Conservation (phyloP, 92 coral and sea anemone species). For the Chrysogorgia sp. region DNA sequence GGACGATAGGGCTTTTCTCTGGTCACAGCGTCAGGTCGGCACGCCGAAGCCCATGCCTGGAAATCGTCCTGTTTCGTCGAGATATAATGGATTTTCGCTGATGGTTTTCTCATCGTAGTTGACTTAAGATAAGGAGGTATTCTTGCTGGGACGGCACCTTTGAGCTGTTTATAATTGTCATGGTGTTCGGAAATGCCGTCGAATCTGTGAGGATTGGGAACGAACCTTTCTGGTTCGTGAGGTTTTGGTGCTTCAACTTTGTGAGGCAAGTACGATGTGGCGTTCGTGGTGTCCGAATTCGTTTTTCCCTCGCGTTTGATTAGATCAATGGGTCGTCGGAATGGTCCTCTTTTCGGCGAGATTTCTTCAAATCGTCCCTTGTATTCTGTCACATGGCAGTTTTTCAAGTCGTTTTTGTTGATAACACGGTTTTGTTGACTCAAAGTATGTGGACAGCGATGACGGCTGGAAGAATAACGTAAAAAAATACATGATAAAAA, state of each 20-base stretch:
- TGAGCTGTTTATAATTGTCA: slow-evolving; percentile 76
- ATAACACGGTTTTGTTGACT: slow-evolving; percentile 80
- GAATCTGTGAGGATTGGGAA: slow-evolving; percentile 90
- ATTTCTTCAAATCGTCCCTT: slow-evolving; percentile 61
- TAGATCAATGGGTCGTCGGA: slow-evolving; percentile 81
- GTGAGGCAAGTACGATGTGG: slow-evolving; percentile 67
- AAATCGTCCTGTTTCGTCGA: slow-evolving; percentile 86
- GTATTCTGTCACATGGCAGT: slow-evolving; percentile 87
- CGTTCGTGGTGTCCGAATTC: slow-evolving; percentile 76
- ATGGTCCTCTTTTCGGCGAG: slow-evolving; percentile 87
- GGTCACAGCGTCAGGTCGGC: slow-evolving; percentile 55
- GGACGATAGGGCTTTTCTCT: slow-evolving; percentile 81
- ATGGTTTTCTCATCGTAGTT: slow-evolving; percentile 87
- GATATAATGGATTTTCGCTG: slow-evolving; percentile 80
- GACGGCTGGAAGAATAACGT: slow-evolving; percentile 66
- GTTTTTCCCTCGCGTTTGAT: slow-evolving; percentile 70
- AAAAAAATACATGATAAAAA: too few species aligned
- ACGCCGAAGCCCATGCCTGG: slow-evolving; percentile 72
- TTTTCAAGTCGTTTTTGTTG: slow-evolving; percentile 74
- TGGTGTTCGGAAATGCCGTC: slow-evolving; percentile 84
- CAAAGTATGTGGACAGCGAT: slow-evolving; percentile 90
- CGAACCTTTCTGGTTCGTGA: slow-evolving; percentile 83
- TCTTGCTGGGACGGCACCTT: slow-evolving; percentile 78
- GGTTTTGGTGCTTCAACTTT: slow-evolving; percentile 72
- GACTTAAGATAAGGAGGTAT: slow-evolving; percentile 87